Conservation (phyloP, 2,113 vertebrate species). For the Mormyrus iriodes region DNA sequence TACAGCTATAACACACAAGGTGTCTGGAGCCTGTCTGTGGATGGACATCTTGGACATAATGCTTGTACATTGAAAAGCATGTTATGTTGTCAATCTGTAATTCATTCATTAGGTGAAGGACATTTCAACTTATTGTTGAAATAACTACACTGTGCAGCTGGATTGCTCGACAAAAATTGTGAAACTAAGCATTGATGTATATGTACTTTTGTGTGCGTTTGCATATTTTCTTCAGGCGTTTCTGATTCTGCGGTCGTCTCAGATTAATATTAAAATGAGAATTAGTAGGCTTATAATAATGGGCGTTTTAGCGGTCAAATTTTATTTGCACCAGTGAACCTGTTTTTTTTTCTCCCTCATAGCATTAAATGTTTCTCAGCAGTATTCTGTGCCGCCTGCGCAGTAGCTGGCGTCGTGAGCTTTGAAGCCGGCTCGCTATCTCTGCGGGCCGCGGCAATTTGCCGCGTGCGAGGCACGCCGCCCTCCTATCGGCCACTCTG, state of each 20-base stretch:
- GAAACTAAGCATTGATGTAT: neutral
- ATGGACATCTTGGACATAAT: neutral
- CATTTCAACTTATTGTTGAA: neutral
- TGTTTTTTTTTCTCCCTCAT: neutral
- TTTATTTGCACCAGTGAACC: neutral
- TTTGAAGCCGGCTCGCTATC: neutral
- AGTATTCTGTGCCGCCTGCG: neutral
- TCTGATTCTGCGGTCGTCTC: neutral
- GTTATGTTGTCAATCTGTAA: neutral
- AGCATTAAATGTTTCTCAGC: neutral
- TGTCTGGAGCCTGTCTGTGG: neutral
- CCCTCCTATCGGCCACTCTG: too few species aligned
- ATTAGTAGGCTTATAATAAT: neutral
- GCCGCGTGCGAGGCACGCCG: too few species aligned
- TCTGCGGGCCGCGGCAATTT: too few species aligned
- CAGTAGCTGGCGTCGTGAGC: neutral
- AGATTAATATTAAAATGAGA: neutral
- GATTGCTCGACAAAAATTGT: neutral
- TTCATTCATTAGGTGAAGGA: neutral
- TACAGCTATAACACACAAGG: neutral
- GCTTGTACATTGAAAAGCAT: too few species aligned
- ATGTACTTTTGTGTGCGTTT: neutral
- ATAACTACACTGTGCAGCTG: neutral
- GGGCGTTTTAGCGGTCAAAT: neutral
- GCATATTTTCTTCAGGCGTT: neutral